These are phyloP conservation scores for Thalpophila matura DNA, from an alignment of 2,888 invertebrate species.

Conservation along the genomic window DNA sequence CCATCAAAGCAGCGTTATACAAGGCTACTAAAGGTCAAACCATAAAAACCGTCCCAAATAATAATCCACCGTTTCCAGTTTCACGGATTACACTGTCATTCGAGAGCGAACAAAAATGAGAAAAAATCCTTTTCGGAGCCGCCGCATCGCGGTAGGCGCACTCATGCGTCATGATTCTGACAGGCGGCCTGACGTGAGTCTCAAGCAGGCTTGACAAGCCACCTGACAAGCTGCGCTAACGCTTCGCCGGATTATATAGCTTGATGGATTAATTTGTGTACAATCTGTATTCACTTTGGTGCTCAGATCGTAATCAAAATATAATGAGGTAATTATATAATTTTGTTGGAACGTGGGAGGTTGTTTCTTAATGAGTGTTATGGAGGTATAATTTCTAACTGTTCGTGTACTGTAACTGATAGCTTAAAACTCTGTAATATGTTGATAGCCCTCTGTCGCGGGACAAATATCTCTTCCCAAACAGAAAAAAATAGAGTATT, in stretches of 20 bases:
- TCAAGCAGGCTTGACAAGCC: slow-evolving; percentile 78
- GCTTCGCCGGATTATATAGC: slow-evolving; percentile 83
- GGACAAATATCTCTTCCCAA: neutral
- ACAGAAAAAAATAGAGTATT: neutral
- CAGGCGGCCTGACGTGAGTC: slow-evolving; percentile 78
- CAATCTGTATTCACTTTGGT: slow-evolving; percentile 64
- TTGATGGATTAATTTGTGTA: slow-evolving; percentile 88
- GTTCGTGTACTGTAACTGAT: slow-evolving; percentile 42
- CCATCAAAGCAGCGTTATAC: slow-evolving; percentile 43
- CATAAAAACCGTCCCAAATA: slow-evolving; percentile 58
- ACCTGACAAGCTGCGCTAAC: slow-evolving; percentile 76
- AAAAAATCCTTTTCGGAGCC: slow-evolving; percentile 72
- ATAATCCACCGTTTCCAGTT: slow-evolving; percentile 76
- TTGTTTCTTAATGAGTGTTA: slow-evolving; percentile 49
- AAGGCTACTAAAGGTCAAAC: slow-evolving; percentile 57
- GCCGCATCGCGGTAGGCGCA: slow-evolving; percentile 81
- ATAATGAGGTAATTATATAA: slow-evolving; percentile 70
- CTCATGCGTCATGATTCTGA: slow-evolving; percentile 88
- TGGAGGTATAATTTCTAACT: slow-evolving; percentile 44
- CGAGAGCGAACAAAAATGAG: slow-evolving; percentile 55
- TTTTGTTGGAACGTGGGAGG: slow-evolving; percentile 52
- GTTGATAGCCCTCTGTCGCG: neutral
- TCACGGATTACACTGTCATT: slow-evolving; percentile 72
- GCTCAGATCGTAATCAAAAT: slow-evolving; percentile 73
- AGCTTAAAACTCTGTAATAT: slow-evolving; percentile 30